Evolutionary conservation across 2,113 vertebrate genomes (phyloP), one percentile per base, ranked within the genome.

Genomic region (Eonycteris spelaea): DNA sequence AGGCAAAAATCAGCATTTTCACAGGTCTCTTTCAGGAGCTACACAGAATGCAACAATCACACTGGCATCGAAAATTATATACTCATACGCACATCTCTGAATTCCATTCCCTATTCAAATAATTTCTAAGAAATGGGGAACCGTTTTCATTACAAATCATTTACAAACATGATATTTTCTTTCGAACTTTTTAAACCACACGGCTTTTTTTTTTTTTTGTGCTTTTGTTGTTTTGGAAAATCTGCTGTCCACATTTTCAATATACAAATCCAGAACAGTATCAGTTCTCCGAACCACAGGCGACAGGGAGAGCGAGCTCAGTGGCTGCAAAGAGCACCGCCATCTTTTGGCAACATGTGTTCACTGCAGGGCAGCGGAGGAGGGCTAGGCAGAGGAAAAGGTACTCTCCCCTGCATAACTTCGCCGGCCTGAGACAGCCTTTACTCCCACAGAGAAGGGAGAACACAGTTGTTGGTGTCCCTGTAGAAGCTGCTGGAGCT

Each of bases 261-360:
- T 77, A n/a, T 7, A 63, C 24, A 68, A 16, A 14, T 43, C 33
- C 35, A 94, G 75, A 80, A 84, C 14, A 51, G 15, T 33, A 51
- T 40, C 24, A 22, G 21, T 61, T 63, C 71, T 74, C 33, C 65
- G 38, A 94, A 78, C 51, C 77, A 28, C n/a, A 13, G 59, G 79
- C 48, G 3, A 51, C 61, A 15, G 35, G 30, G 9, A 35, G 21
- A 38, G 57, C 8, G 0, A 11, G 21, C 61, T n/a, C 80, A 1
- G 87, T 2, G 73, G 45, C 79, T 77, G 94, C 86, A 96, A 95
- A 79, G 96, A 57, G 21, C 83, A 97, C 96, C 96, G 97, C 97
- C 97, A 97, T 73, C 97, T 98, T 84, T 97, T 95, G 97, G 96
- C 78, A 86, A 40, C 79, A 71, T 12, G 40, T 26, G 77, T 22